Evolutionary conservation across 2,888 invertebrate species (phyloP), one percentile per base, ranked within the genome.

Genomic region (Aspidiotus rigidus): DNA sequence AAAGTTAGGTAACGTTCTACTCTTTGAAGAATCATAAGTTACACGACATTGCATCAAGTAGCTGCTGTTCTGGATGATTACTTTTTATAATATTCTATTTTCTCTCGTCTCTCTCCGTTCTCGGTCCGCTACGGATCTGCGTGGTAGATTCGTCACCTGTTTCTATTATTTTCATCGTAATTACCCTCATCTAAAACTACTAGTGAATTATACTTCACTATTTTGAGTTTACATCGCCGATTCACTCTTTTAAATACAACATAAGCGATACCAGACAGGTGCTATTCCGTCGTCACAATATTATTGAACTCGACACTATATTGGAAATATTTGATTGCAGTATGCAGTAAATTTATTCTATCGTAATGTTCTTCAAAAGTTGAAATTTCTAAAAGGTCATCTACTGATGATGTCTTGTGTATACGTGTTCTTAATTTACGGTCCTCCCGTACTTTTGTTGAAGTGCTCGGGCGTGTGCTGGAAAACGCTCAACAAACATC

Each of bases 171-270:
- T 56, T 59, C 41, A 56, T 56, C 64, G 55, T 64, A 66, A 66
- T 66, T 66, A 66, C 66, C 66, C 66, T 66, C 66, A 66, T 66
- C 57, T 41, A 49, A 49, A n/a, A 13, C n/a, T 44, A 44, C 11
- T 49, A 11, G 49, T 49, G 49, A 11, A 2, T 13, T n/a, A 11
- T 11, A 49, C 49, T 49, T 49, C 49, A 49, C n/a, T n/a, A 13
- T 49, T 28, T 28, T 28, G 5, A 28, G 28, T 28, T 28, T 28
- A 28, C 28, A 28, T 28, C 28, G 28, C 28, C 28, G 28, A 28
- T 28, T 28, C 28, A 28, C 28, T 28, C 28, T 28, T 28, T 28
- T 28, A 28, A 28, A 28, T 28, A 28, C 28, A 28, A 28, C 28
- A n/a, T 49, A n/a, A 49, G 11, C 49, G 49, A 49, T n/a, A 6